Evolutionary conservation across 2,113 vertebrate genomes (phyloP).

Genomic region (Mesoclemmys tuberculata): DNA sequence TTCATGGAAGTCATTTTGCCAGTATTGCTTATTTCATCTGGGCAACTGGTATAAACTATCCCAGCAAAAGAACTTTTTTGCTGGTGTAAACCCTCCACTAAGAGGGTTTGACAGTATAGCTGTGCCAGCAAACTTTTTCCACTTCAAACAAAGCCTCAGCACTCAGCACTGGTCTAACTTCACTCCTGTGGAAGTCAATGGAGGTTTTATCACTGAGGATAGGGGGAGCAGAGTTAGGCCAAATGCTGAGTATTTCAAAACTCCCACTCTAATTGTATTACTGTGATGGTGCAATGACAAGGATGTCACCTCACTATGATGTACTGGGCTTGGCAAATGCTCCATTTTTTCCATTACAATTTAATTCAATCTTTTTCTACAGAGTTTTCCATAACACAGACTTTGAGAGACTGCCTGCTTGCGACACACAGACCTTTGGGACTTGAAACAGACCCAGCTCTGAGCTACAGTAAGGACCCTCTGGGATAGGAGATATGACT

Average conservation of each 20-base stretch:
- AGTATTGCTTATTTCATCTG: not conserved
- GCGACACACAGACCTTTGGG: not conserved
- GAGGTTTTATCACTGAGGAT: not conserved
- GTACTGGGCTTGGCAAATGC: not conserved
- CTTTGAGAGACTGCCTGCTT: not conserved
- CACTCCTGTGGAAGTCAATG: not conserved
- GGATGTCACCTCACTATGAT: not conserved
- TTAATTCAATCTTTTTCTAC: not conserved
- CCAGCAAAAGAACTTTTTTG: not conserved
- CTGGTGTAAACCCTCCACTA: not conserved
- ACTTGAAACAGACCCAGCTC: not conserved
- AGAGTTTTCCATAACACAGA: not conserved
- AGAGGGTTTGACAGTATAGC: not conserved
- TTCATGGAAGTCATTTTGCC: not conserved
- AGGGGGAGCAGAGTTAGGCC: not conserved
- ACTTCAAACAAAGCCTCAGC: not conserved
- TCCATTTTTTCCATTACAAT: not conserved
- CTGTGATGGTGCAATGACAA: not conserved
- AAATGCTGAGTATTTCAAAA: not conserved
- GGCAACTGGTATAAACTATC: not conserved
- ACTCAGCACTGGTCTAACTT: not conserved
- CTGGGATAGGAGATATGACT: too few relatives aligned
- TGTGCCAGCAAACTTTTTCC: not conserved
- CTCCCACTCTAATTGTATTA: not conserved
- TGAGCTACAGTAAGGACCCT: accelerated